phyloP scores from a whole-genome alignment of 2,113 vertebrate genomes.

The Tragulus kanchil region DNA sequence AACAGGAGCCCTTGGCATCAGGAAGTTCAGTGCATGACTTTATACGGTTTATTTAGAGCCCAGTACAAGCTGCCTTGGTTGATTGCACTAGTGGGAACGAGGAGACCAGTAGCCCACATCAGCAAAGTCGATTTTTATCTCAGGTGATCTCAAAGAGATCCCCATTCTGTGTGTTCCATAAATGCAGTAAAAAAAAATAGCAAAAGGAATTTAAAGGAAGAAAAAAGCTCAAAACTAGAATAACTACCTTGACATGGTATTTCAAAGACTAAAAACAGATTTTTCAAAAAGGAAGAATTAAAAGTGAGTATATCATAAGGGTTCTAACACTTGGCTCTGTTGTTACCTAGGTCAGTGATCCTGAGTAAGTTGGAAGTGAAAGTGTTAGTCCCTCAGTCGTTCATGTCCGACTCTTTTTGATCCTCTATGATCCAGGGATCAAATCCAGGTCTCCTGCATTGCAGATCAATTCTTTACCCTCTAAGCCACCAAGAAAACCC shows the following conservation, averaged over 20 bases:
- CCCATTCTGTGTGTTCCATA: neutral
- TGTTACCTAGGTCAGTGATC: neutral
- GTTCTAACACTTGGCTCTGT: slow-evolving; percentile 25
- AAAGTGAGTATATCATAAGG: slow-evolving; percentile 70
- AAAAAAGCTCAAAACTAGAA: slow-evolving; percentile 20
- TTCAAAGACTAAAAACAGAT: slow-evolving; percentile 65
- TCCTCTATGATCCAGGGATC: neutral
- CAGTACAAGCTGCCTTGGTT: neutral
- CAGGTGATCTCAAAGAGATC: neutral
- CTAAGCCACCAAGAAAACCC: neutral
- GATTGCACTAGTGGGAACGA: neutral
- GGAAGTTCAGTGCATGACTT: neutral
- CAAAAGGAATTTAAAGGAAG: slow-evolving; percentile 79
- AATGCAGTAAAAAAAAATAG: no score
- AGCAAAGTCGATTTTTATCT: neutral
- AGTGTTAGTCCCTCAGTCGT: neutral
- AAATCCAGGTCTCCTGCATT: neutral
- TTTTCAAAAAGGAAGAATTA: slow-evolving; percentile 64
- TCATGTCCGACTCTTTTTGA: neutral
- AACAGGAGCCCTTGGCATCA: neutral
- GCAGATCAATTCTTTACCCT: neutral
- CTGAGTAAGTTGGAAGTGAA: neutral
- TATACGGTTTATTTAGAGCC: neutral
- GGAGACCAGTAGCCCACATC: neutral
- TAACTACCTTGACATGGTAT: slow-evolving; percentile 71